Evolutionary conservation across 2,888 invertebrate species (phyloP).

Genomic region (Lasioglossum leucozonium): DNA sequence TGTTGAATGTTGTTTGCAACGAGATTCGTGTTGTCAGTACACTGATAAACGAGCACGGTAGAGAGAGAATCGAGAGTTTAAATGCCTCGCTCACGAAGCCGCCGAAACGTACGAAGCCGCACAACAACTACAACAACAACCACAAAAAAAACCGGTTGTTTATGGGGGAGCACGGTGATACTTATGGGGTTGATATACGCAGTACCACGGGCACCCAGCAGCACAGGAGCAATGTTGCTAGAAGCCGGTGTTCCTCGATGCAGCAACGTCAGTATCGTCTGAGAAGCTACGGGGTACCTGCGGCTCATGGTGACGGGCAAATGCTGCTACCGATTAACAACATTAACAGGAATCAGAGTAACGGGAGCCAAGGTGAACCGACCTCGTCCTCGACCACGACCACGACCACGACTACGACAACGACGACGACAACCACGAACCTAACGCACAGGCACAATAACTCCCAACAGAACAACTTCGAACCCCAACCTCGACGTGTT

Average conservation of each 20-base stretch:
- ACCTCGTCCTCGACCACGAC: background rate
- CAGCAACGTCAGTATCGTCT: conserved; percentile 80
- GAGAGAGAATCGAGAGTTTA: background rate
- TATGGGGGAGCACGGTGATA: conserved; percentile 42
- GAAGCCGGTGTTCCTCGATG: conserved; percentile 71
- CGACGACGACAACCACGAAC: conserved; percentile 49
- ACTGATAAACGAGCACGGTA: background rate
- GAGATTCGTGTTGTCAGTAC: background rate
- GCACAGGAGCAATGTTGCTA: conserved; percentile 50
- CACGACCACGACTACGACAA: conserved; percentile 17
- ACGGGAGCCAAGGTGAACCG: conserved; percentile 61
- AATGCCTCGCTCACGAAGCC: conserved; percentile 13
- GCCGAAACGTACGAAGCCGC: conserved; percentile 33
- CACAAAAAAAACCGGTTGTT: background rate
- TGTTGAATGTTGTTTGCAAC: conserved; percentile 1
- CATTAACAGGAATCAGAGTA: conserved; percentile 72
- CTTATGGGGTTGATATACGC: conserved; percentile 77
- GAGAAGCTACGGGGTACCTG: conserved; percentile 81
- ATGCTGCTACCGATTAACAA: conserved; percentile 80
- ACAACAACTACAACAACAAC: background rate
- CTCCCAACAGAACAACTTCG: conserved; percentile 66
- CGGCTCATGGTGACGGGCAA: conserved; percentile 81
- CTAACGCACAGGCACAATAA: conserved; percentile 68
- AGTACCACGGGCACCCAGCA: conserved; percentile 77
- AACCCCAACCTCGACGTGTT: conserved; percentile 63